A percentile compares a stretch with the other conserved stretches of the same genome.
Evolutionary conservation across 2,888 invertebrate species (phyloP).

Genomic region (Salpingus planirostris): DNA sequence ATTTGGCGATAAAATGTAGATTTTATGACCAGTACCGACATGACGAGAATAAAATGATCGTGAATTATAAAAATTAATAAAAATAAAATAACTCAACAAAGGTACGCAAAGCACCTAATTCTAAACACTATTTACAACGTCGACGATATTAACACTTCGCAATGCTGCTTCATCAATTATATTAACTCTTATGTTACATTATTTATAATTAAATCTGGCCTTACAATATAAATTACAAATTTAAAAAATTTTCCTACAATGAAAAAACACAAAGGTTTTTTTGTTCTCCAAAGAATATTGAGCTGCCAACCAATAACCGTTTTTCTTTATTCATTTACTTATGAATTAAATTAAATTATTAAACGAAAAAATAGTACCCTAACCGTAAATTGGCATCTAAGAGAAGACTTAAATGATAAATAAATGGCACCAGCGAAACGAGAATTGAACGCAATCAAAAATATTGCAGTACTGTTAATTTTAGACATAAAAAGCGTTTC

Average conservation of each 20-base stretch:
- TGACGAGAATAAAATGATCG: conserved; percentile 39
- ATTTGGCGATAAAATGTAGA: conserved; percentile 25
- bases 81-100: conserved; percentile 36
- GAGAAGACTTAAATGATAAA: conserved; percentile 12
- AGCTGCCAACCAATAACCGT: conserved; percentile 26
- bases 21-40: conserved; percentile 40
- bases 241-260: conserved; percentile 25
- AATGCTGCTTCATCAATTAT: conserved; percentile 28
- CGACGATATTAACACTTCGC: conserved; percentile 26
- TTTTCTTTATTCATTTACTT: too few species aligned
- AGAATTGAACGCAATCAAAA: conserved; percentile 16
- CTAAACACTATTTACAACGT: conserved; percentile 34
- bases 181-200: conserved; percentile 37
- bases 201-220: conserved; percentile 33
- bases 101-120: conserved; percentile 38
- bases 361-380: conserved; percentile 12
- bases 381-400: conserved; percentile 24
- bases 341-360: conserved; percentile 1
- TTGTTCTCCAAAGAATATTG: conserved; percentile 17
- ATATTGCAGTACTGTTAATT: conserved; percentile 15
- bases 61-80: conserved; percentile 26
- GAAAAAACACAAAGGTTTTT: conserved; percentile 10
- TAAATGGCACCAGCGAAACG: conserved; percentile 27
- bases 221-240: conserved; percentile 33
- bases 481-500: conserved; percentile 31